These are phyloP conservation scores for Pachymerium ferrugineum DNA, from an alignment of 2,888 invertebrate genomes.

Conservation along the genomic window DNA sequence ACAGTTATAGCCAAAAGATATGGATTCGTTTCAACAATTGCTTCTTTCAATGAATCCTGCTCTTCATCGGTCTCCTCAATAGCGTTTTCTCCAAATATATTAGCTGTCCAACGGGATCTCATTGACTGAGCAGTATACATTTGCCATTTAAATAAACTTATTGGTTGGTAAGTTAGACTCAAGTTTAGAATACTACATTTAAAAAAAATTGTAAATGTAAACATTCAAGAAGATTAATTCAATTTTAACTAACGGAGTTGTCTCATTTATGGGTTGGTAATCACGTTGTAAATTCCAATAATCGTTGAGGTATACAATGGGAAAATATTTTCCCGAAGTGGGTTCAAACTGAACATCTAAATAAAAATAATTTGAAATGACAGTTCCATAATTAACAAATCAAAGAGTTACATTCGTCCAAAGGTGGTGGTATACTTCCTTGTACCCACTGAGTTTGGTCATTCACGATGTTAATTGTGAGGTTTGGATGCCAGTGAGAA, in stretches of 20 bases:
- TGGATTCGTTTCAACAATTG: conserved; percentile 93
- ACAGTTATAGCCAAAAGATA: conserved; percentile 88
- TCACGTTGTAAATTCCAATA: conserved; percentile 98
- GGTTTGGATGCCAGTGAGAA: conserved; percentile 98
- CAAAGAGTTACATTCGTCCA: conserved; percentile 67
- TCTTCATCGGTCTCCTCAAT: conserved; percentile 57
- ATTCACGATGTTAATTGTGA: conserved; percentile 89
- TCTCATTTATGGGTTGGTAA: conserved; percentile 84
- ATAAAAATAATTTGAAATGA: conserved; percentile 35
- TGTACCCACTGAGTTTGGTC: conserved; percentile 94
- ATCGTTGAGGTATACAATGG: conserved; percentile 90
- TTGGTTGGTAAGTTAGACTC: conserved; percentile 60
- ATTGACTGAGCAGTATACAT: conserved; percentile 93
- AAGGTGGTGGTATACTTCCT: conserved; percentile 82
- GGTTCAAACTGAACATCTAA: conserved; percentile 76
- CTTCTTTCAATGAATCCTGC: conserved; percentile 67
- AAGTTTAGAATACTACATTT: conserved; percentile 48
- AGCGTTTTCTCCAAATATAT: conserved; percentile 61
- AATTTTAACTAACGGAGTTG: conserved; percentile 48
- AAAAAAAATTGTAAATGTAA: conserved; percentile 53
- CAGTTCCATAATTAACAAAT: not conserved
- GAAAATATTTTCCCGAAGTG: conserved; percentile 80
- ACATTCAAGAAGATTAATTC: not conserved
- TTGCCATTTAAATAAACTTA: conserved; percentile 97
- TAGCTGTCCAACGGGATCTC: conserved; percentile 72